These are phyloP conservation scores for Coelinius sp. DNA, from an alignment of 2,888 invertebrate species.

Conservation along the genomic window DNA sequence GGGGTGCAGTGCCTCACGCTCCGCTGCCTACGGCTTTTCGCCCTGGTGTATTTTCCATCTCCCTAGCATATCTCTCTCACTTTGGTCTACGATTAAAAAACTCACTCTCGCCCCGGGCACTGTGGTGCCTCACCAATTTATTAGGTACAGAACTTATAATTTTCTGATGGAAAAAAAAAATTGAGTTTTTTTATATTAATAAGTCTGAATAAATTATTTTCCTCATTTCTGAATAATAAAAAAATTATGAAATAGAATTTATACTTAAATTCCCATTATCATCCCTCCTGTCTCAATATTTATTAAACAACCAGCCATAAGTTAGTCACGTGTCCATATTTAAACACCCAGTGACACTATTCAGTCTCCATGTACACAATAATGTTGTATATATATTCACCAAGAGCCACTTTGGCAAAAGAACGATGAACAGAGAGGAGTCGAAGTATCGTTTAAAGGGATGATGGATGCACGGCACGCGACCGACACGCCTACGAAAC, in stretches of 20 bases:
- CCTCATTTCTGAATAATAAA: too few relatives aligned
- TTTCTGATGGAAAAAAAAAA: conserved; percentile 31
- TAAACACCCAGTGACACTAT: conserved; percentile 22
- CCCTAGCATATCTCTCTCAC: conserved; percentile 49
- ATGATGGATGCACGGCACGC: conserved; percentile 70
- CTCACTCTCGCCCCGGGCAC: conserved; percentile 60
- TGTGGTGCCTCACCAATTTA: conserved; percentile 67
- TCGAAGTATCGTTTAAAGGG: conserved; percentile 60
- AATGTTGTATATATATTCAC: conserved; percentile 30
- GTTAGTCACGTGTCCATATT: conserved; percentile 27
- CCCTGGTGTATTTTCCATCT: conserved; percentile 28
- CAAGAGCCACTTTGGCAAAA: conserved; percentile 40
- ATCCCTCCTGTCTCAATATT: conserved; percentile 11
- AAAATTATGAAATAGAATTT: too few relatives aligned
- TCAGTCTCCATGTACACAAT: conserved; percentile 11
- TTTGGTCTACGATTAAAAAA: conserved; percentile 67
- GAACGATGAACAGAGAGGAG: conserved; percentile 38
- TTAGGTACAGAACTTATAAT: conserved; percentile 57
- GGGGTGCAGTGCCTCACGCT: conserved; percentile 68
- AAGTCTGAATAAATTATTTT: not conserved
- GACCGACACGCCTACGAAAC: conserved; percentile 62
- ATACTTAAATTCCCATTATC: conserved; percentile 9
- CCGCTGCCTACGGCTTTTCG: conserved; percentile 53
- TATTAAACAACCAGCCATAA: not conserved
- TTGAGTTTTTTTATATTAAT: conserved; percentile 1